Percentiles rank a stretch among this genome's conserved stretches.
These are phyloP conservation scores for Diglossa cyanea DNA, from an alignment of 2,797 vertebrate species.

Conservation along the genomic window DNA sequence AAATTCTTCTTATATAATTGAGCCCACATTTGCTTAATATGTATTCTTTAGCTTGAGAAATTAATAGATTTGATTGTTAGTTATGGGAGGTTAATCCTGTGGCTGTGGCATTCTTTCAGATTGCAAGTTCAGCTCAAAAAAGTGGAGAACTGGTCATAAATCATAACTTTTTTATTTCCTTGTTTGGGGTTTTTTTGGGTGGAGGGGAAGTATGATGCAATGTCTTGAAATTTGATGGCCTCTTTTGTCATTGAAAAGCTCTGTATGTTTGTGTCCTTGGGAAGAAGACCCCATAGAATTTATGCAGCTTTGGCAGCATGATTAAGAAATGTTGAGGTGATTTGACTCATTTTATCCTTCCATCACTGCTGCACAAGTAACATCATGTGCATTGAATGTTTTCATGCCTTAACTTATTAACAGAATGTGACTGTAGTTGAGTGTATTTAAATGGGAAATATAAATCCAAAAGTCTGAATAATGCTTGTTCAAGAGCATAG, in stretches of 20 bases:
- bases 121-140: background rate
- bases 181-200: background rate
- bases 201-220: background rate
- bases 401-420: background rate
- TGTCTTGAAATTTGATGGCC: background rate
- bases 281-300: background rate
- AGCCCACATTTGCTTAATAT: background rate
- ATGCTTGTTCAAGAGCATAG: background rate
- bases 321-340: background rate
- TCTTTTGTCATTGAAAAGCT: background rate
- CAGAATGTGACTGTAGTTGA: background rate
- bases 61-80: background rate
- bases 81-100: background rate
- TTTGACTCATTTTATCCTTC: background rate
- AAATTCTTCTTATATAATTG: slow-evolving; percentile 13
- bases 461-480: background rate
- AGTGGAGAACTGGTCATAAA: background rate
- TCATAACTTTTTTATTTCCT: background rate
- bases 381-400: background rate
- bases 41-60: background rate
- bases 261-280: background rate
- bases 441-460: background rate
- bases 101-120: background rate
- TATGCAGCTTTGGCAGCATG: background rate
- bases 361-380: background rate